Evolutionary conservation across 2,113 vertebrate genomes (phyloP).

Genomic region (Aleadryas rufinucha): DNA sequence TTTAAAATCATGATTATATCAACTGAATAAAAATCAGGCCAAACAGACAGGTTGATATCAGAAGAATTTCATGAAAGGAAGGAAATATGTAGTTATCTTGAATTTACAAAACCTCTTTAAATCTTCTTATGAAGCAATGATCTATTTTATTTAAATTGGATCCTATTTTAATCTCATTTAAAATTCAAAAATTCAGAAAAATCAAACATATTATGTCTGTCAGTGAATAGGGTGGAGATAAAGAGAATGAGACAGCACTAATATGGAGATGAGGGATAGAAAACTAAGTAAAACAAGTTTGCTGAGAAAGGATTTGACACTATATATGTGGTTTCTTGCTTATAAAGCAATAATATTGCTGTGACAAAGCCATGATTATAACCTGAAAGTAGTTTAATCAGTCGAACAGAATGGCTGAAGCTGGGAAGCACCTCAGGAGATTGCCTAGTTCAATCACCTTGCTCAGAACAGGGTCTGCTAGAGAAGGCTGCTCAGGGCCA

Average conservation of each 20-base stretch:
- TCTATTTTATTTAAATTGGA: not conserved
- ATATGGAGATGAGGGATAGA: not conserved
- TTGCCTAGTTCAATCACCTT: not conserved
- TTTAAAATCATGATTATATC: not conserved
- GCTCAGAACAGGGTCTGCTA: not conserved
- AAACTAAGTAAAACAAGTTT: not conserved
- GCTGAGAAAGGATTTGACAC: not conserved
- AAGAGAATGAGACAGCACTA: not conserved
- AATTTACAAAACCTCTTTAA: not conserved
- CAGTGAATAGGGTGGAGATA: conserved; percentile 3
- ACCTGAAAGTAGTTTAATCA: not conserved
- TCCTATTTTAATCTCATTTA: not conserved
- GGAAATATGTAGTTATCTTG: not conserved
- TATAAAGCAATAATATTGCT: not conserved
- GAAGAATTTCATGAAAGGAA: not conserved
- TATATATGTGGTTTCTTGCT: not conserved
- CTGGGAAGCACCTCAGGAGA: not conserved
- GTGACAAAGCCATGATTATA: not conserved
- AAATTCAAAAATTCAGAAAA: conserved; percentile 17
- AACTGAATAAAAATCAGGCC: not conserved
- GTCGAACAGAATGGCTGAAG: not conserved
- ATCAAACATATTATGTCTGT: conserved; percentile 32
- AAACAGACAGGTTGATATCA: not conserved
- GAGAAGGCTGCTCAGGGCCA: not conserved
- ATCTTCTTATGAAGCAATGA: not conserved